phyloP scores from a whole-genome alignment of 2,888 invertebrate species.

The Congeria kusceri region DNA sequence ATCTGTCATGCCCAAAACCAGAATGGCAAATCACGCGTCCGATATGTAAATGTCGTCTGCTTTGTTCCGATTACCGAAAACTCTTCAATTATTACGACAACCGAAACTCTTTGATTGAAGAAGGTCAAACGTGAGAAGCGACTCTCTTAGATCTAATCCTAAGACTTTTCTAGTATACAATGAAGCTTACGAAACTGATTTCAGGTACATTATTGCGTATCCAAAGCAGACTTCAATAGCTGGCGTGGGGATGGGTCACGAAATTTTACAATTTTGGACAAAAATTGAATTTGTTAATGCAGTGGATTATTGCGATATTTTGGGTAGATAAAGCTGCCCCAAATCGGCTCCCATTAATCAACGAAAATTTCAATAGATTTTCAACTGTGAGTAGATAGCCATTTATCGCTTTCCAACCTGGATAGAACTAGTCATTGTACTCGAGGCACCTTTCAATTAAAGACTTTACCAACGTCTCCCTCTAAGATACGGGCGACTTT shows the following conservation, averaged over 20 bases:
- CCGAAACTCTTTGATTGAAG: too few relatives aligned
- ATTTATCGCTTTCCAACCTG: not conserved
- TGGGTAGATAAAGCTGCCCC: constrained; percentile 18
- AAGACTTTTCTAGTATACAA: constrained; percentile 13
- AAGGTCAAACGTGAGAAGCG: too few relatives aligned
- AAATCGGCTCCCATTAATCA: constrained; percentile 23
- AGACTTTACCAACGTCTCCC: too few relatives aligned
- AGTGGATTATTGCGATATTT: constrained; percentile 35
- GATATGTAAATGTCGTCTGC: too few relatives aligned
- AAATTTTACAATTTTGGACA: constrained; percentile 33
- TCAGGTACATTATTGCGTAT: constrained; percentile 23
- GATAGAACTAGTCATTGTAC: constrained; percentile 21
- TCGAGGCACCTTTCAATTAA: not conserved
- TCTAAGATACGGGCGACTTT: too few relatives aligned
- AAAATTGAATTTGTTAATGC: constrained; percentile 28
- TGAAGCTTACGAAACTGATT: constrained; percentile 2
- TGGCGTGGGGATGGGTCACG: constrained; percentile 30
- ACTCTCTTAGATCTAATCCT: constrained; percentile 28
- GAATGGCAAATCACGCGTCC: too few relatives aligned
- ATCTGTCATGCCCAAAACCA: too few relatives aligned
- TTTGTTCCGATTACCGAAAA: too few relatives aligned
- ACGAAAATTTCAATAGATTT: constrained; percentile 13
- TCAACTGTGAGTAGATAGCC: constrained; percentile 9
- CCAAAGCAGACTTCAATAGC: constrained; percentile 21
- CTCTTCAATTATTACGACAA: too few relatives aligned